Evolutionary conservation across 2,888 invertebrate genomes (phyloP).

Genomic region (Isoperla grammatica): DNA sequence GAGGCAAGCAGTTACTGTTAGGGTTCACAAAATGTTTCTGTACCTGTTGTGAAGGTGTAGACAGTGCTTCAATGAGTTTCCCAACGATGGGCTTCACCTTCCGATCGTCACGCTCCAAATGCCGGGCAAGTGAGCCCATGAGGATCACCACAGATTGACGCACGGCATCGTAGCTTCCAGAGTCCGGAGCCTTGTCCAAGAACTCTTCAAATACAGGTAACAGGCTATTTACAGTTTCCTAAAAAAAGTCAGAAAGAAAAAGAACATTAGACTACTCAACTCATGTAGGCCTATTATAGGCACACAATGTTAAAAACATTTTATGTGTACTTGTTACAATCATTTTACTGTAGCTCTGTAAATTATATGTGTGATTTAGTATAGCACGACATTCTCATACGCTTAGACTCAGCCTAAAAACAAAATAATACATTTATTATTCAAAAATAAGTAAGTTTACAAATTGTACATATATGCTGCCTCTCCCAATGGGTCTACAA

Average conservation of each 20-base stretch:
- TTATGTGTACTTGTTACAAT: no score
- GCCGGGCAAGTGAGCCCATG: constrained; percentile 95
- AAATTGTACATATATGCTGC: no score
- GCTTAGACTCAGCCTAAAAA: no score
- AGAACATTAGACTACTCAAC: constrained; percentile 21
- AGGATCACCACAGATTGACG: constrained; percentile 94
- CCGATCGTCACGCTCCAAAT: constrained; percentile 84
- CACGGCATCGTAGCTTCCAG: constrained; percentile 83
- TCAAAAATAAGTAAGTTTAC: no score
- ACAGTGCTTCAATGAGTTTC: constrained; percentile 82
- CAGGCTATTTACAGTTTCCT: constrained; percentile 65
- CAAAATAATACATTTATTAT: no score
- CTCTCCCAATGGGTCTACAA: no score
- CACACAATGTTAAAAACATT: no score
- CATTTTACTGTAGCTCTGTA: no score
- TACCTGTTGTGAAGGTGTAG: constrained; percentile 93
- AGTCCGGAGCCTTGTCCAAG: constrained; percentile 87
- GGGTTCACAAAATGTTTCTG: no score
- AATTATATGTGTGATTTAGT: no score
- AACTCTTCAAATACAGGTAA: constrained; percentile 91
- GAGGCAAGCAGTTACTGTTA: no score
- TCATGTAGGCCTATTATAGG: neutral
- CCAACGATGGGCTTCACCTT: constrained; percentile 91
- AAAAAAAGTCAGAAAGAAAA: constrained; percentile 7
- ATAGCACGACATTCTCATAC: no score